Conservation (phyloP, 2,888 invertebrate species). For the Agriopis leucophaearia region DNA sequence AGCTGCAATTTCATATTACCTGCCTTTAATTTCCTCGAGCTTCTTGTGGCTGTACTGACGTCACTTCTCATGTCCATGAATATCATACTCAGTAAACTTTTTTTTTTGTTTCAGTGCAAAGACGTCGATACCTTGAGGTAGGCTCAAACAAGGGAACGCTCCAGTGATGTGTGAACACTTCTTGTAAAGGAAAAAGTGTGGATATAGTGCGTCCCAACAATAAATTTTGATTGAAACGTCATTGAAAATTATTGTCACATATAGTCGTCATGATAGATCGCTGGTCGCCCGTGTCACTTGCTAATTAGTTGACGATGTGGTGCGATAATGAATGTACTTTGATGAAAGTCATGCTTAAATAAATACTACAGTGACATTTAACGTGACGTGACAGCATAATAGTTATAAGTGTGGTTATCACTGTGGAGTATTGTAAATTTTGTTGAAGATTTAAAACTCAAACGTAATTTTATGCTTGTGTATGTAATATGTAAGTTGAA, state of each 20-base stretch:
- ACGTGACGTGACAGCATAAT: background rate
- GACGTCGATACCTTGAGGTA: constrained; percentile 79
- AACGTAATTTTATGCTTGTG: background rate
- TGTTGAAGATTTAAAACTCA: background rate
- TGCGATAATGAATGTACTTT: background rate
- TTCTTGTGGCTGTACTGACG: background rate
- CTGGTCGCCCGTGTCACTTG: background rate
- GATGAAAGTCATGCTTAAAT: background rate
- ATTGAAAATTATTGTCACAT: background rate
- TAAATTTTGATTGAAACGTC: background rate
- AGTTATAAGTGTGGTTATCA: background rate
- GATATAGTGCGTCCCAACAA: constrained; percentile 27
- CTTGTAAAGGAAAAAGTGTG: constrained; percentile 52
- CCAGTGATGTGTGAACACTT: constrained; percentile 70
- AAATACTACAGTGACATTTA: background rate
- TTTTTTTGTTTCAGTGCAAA: constrained; percentile 72
- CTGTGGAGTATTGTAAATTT: constrained; percentile 1
- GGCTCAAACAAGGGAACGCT: constrained; percentile 59
- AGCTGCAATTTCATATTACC: too few relatives aligned
- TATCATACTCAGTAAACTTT: constrained; percentile 1
- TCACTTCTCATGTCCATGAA: background rate
- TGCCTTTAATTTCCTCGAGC: too few relatives aligned
- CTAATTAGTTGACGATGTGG: background rate
- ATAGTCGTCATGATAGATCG: background rate
- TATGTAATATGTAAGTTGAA: background rate